A percentile compares a stretch with the other conserved stretches of the same genome.
Conservation (phyloP, 1,140 invertebrate species). For the Tetramorium alpestre region DNA sequence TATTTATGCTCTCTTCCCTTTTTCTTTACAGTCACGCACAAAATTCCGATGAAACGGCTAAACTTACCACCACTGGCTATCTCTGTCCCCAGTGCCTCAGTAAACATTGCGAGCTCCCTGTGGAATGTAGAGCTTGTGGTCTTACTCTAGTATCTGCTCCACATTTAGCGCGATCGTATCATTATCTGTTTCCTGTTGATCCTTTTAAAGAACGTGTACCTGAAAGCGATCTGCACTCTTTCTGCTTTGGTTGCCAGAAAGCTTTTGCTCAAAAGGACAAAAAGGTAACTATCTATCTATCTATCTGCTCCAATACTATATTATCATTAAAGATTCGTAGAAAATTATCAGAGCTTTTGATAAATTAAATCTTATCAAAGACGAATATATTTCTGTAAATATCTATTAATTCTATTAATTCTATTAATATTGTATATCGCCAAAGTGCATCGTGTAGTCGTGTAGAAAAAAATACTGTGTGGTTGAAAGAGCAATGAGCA, state of each 20-base stretch:
- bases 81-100: slow-evolving; percentile 98
- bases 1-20: not conserved
- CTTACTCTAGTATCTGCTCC: slow-evolving; percentile 98
- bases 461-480: not conserved
- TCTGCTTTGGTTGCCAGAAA: slow-evolving; percentile 91
- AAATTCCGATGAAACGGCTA: slow-evolving; percentile 88
- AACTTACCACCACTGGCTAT: slow-evolving; percentile 92
- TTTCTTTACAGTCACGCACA: slow-evolving; percentile 91
- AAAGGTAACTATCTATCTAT: slow-evolving; percentile 85
- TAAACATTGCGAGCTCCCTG: slow-evolving; percentile 99
- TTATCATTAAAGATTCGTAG: not conserved
- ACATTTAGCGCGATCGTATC: slow-evolving; percentile 98
- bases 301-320: not conserved
- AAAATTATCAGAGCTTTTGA: not conserved
- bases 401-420: no score
- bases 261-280: slow-evolving; percentile 89
- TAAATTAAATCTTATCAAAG: not conserved
- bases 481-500: not conserved
- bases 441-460: not conserved
- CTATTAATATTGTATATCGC: no score
- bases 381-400: not conserved
- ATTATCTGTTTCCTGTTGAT: slow-evolving; percentile 97
- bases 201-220: slow-evolving; percentile 91
- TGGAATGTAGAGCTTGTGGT: slow-evolving; percentile 97
- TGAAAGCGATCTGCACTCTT: slow-evolving; percentile 83